Evolutionary conservation across 2,113 vertebrate species (phyloP), one percentile per base, ranked within the genome.

Genomic region (Paracanthobrama guichenoti): DNA sequence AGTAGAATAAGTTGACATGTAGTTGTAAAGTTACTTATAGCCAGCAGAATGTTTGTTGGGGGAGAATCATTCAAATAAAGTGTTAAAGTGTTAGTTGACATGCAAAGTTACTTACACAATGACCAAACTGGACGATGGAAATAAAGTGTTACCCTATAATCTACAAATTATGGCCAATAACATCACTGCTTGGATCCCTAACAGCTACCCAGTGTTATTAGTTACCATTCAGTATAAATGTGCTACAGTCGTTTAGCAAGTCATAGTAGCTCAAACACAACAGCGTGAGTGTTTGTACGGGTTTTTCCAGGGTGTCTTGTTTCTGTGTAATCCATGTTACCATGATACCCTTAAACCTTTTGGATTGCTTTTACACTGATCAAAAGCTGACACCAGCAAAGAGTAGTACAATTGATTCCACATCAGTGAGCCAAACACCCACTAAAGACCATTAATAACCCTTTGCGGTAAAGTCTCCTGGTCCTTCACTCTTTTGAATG

Each of bases 401-500:
- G 16, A 57, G 67, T 53, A 64, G 31, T 55, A 79, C 1, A 85
- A 87, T 13, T 13, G 4, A 64, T 81, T 71, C 82, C 26, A 13
- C 60, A 60, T 69, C 44, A 66, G 46, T 48, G 48, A 55, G 3
- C n/a, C 16, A 69, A 60, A 66, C 72, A 79, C 35, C 66, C 26
- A 77, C 28, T 18, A 57, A 80, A 67, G 11, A 84, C 78, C 72
- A 72, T 71, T 28, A 82, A 71, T 82, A 79, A 88, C 71, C 35
- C n/a, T 69, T 74, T 80, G 69, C 80, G 79, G 78, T 59, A 66
- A 81, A 44, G 22, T 22, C 20, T 48, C 46, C 13, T n/a, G 35
- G 79, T 76, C 79, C 67, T 88, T 89, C 62, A 44, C 67, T 75
- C 86, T 82, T 89, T 71, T 81, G 88, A 86, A 83, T 91, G 91